A percentile compares a stretch with the other conserved stretches of the same genome.
Conservation (phyloP, 35 echinoderm and acorn worm genomes). For the Lytechinus pictus region DNA sequence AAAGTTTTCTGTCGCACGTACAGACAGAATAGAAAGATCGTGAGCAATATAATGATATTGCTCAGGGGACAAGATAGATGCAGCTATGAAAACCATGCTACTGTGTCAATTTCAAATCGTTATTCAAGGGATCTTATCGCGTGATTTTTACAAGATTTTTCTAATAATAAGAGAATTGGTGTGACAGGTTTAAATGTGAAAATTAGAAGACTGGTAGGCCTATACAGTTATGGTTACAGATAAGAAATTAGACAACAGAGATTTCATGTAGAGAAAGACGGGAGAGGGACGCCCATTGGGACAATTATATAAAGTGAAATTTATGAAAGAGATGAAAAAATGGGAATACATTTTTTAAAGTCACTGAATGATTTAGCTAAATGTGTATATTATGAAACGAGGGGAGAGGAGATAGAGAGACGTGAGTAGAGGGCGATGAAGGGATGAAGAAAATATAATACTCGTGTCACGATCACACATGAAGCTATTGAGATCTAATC, state of each 20-base stretch:
- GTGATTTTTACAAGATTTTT: not conserved
- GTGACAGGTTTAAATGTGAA: too few relatives aligned
- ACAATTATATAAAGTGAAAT: not conserved
- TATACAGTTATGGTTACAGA: not conserved
- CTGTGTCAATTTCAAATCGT: not conserved
- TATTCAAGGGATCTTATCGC: not conserved
- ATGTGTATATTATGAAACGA: too few relatives aligned
- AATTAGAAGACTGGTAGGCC: too few relatives aligned
- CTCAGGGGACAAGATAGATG: not conserved
- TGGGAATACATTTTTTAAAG: too few relatives aligned
- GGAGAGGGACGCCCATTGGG: not conserved
- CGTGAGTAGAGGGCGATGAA: not conserved
- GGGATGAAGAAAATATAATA: not conserved
- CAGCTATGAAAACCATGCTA: not conserved
- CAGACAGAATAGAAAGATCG: not conserved
- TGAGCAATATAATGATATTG: not conserved
- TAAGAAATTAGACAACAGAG: not conserved
- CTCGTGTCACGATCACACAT: not conserved
- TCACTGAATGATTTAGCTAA: too few relatives aligned
- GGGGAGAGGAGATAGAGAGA: too few relatives aligned
- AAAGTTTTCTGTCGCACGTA: not conserved
- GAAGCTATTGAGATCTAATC: not conserved
- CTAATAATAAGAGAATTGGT: not conserved
- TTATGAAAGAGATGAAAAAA: not conserved
- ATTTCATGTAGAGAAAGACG: not conserved